Percentiles rank a stretch among this genome's conserved stretches.
These are phyloP conservation scores for Pempheris klunzingeri DNA, from an alignment of 2,797 vertebrate genomes.

Conservation along the genomic window DNA sequence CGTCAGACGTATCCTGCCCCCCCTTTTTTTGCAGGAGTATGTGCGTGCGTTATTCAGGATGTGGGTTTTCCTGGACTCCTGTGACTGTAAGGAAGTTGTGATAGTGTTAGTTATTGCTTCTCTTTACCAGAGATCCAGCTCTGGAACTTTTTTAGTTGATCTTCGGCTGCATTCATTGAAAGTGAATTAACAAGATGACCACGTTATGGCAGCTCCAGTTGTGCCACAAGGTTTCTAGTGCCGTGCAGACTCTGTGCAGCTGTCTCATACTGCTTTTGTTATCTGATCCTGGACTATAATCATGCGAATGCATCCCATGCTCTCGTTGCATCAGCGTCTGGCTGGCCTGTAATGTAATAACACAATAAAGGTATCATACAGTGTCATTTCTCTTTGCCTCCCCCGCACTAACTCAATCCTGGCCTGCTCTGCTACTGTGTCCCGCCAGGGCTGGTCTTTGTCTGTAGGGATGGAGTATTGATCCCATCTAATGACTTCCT, in stretches of 20 bases:
- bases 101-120: slow-evolving; percentile 14
- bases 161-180: slow-evolving; percentile 39
- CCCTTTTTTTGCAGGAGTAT: slow-evolving; percentile 19
- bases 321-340: slow-evolving; percentile 43
- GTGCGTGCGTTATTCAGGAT: slow-evolving; percentile 18
- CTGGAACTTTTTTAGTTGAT: slow-evolving; percentile 24
- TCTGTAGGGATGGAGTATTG: slow-evolving; percentile 59
- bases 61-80: slow-evolving; percentile 36
- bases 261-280: slow-evolving; percentile 25
- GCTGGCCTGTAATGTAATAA: slow-evolving; percentile 61
- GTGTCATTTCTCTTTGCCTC: slow-evolving; percentile 29
- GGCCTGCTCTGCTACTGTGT: slow-evolving; percentile 25
- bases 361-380: slow-evolving; percentile 51
- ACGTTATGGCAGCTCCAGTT: slow-evolving; percentile 27
- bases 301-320: slow-evolving; percentile 30
- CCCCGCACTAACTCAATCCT: slow-evolving; percentile 35
- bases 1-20: slow-evolving; percentile 16
- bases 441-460: slow-evolving; percentile 28
- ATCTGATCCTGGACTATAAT: slow-evolving; percentile 50
- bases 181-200: slow-evolving; percentile 16
- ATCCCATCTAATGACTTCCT: slow-evolving; percentile 74
- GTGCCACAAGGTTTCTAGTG: slow-evolving; percentile 2
- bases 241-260: slow-evolving; percentile 10
- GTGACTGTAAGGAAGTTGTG: neutral
- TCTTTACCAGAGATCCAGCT: slow-evolving; percentile 11